Percentiles rank a stretch among this genome's conserved stretches.
Conservation (phyloP, 2,113 vertebrate genomes). For the Elaphurus davidianus region DNA sequence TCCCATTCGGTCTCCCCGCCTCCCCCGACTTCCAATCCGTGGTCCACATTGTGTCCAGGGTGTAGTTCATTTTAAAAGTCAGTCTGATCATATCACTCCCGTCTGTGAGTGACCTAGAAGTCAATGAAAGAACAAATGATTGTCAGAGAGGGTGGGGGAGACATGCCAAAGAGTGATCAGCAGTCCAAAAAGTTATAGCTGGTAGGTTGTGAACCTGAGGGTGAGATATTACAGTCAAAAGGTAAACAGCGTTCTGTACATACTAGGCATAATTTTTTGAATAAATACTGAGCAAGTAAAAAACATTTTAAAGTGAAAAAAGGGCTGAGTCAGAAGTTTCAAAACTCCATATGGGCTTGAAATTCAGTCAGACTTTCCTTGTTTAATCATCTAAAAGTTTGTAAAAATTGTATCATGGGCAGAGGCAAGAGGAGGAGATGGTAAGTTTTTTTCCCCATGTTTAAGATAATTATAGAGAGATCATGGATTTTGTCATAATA, state of each 20-base stretch:
- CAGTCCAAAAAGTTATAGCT: not conserved
- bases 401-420: not conserved
- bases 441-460: not conserved
- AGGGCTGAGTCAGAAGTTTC: not conserved
- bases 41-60: not conserved
- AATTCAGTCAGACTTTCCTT: constrained; percentile 11
- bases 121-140: not conserved
- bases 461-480: constrained; percentile 20
- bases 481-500: constrained; percentile 12
- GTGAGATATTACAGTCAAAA: not conserved
- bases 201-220: not conserved
- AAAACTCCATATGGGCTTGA: not conserved
- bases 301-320: not conserved
- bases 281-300: not conserved
- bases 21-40: not conserved
- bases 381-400: constrained; percentile 31
- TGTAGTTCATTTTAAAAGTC: not conserved
- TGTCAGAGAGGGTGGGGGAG: not conserved
- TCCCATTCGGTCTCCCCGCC: fast-evolving
- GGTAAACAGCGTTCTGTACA: not conserved
- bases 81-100: not conserved
- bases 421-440: constrained; percentile 3
- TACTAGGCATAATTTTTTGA: not conserved
- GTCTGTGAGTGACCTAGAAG: not conserved
- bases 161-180: not conserved